phyloP scores from a whole-genome alignment of 2,888 invertebrate genomes.

The Idaea straminata region DNA sequence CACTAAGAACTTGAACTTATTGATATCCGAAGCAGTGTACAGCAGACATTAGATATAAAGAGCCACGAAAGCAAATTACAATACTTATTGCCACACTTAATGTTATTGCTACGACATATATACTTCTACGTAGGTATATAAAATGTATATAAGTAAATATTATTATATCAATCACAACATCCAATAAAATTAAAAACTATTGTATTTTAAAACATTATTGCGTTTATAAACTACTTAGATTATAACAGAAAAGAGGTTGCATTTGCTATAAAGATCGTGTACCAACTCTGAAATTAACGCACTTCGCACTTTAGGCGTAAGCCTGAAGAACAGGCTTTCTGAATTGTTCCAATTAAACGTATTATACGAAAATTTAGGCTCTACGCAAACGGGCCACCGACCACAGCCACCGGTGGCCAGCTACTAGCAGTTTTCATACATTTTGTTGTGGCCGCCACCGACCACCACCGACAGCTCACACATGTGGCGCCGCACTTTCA shows the following conservation, averaged over 20 bases:
- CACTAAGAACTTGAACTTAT: constrained; percentile 66
- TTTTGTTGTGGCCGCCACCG: too few relatives aligned
- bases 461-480: too few relatives aligned
- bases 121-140: constrained; percentile 63
- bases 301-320: not conserved
- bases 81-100: constrained; percentile 78
- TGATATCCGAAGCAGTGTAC: constrained; percentile 71
- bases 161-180: constrained; percentile 76
- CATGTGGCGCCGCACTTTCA: too few relatives aligned
- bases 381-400: too few relatives aligned
- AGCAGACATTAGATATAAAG: constrained; percentile 56
- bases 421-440: too few relatives aligned
- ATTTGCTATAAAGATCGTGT: constrained; percentile 8
- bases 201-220: constrained; percentile 65
- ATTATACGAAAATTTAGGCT: too few relatives aligned
- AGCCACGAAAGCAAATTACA: constrained; percentile 71
- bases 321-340: not conserved
- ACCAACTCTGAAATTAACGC: not conserved
- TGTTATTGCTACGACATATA: constrained; percentile 76
- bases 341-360: too few relatives aligned
- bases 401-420: too few relatives aligned
- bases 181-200: constrained; percentile 68
- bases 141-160: constrained; percentile 63
- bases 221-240: constrained; percentile 44
- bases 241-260: constrained; percentile 57